Conservation (phyloP, 2,113 vertebrate species). For the Papio anubis region DNA sequence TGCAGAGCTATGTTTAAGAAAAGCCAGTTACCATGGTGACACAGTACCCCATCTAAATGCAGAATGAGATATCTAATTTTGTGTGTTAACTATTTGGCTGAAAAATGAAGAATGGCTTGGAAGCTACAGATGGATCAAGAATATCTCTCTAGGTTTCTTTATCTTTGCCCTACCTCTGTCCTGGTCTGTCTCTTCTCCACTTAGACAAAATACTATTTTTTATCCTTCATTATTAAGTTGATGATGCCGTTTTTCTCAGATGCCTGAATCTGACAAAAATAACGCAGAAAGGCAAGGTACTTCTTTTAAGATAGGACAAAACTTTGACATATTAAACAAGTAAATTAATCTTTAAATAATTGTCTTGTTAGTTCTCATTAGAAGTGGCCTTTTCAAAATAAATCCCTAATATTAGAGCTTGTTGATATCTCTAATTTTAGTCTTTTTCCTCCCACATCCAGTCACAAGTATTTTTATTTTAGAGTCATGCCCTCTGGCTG, state of each 20-base stretch:
- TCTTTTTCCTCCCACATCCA: slow-evolving; percentile 66
- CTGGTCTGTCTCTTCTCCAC: not conserved
- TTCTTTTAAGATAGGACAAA: slow-evolving; percentile 23
- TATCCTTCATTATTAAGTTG: not conserved
- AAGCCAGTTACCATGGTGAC: slow-evolving; percentile 81
- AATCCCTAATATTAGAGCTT: slow-evolving; percentile 74
- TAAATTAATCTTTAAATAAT: slow-evolving; percentile 55
- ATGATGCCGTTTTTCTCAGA: not conserved
- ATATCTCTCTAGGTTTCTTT: not conserved
- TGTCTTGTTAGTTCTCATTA: slow-evolving; percentile 53
- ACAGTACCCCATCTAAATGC: slow-evolving; percentile 56
- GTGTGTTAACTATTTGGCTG: slow-evolving; percentile 18
- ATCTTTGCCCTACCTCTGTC: not conserved
- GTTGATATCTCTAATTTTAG: slow-evolving; percentile 71
- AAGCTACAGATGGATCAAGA: not conserved
- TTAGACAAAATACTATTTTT: not conserved
- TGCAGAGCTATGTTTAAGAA: slow-evolving; percentile 63
- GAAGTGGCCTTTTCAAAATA: slow-evolving; percentile 67
- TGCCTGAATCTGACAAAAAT: slow-evolving; percentile 1
- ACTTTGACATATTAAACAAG: not conserved
- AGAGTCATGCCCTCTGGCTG: slow-evolving; percentile 46
- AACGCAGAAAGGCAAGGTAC: not conserved
- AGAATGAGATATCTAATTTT: slow-evolving; percentile 66
- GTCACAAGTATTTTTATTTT: slow-evolving; percentile 64
- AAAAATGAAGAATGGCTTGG: not conserved